Evolutionary conservation across 2,113 vertebrate species (phyloP).

Genomic region (Psittacus erithacus): DNA sequence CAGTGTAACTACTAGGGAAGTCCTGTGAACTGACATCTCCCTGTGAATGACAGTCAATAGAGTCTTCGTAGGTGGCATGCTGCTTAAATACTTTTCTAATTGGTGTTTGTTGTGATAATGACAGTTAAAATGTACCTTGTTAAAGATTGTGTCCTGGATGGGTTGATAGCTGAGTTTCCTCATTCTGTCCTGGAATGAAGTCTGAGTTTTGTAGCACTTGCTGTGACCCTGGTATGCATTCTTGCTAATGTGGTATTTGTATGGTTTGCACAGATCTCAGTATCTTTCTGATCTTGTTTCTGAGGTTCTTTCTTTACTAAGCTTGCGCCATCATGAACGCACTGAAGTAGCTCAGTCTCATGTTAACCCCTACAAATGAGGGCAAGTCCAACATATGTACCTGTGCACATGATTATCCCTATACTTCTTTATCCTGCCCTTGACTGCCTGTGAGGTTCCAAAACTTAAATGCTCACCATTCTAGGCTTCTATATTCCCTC

Average conservation of each 20-base stretch:
- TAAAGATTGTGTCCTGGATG: not conserved
- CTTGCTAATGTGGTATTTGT: not conserved
- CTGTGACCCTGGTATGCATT: not conserved
- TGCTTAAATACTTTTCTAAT: not conserved
- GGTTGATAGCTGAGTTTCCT: not conserved
- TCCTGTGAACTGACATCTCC: not conserved
- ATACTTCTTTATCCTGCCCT: not conserved
- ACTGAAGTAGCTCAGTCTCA: not conserved
- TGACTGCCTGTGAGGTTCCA: not conserved
- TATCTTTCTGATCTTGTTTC: not conserved
- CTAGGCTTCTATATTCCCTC: not conserved
- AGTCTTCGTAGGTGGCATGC: not conserved
- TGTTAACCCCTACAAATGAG: not conserved
- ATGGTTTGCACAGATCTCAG: not conserved
- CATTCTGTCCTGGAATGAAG: not conserved
- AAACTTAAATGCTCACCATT: not conserved
- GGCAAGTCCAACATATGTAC: not conserved
- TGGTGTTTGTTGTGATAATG: not conserved
- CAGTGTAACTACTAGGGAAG: not conserved
- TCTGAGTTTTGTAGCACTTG: not conserved
- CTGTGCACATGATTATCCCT: accelerated
- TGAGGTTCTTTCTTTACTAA: not conserved
- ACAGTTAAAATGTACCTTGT: not conserved
- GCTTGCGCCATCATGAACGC: not conserved
- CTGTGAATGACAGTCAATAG: not conserved